phyloP scores from a whole-genome alignment of 2,113 vertebrate species.

The Paraplagusia blochii region DNA sequence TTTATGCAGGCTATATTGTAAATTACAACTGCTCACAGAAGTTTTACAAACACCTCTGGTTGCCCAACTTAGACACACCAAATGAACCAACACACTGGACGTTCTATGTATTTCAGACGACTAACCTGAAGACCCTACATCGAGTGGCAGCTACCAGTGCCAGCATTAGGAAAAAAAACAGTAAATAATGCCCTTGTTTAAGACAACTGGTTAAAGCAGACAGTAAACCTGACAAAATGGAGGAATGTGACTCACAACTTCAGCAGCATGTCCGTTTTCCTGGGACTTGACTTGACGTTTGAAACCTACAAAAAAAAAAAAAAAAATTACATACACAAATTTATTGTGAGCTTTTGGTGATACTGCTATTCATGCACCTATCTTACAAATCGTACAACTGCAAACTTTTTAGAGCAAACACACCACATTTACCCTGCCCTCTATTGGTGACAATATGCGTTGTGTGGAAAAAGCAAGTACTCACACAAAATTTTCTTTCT shows the following conservation, averaged over 20 bases:
- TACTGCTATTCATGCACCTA: too few species aligned
- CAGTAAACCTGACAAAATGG: background rate
- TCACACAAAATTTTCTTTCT: background rate
- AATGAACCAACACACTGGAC: slow-evolving; percentile 1
- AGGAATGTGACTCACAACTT: slow-evolving; percentile 13
- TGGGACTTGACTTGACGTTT: background rate
- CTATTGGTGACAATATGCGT: background rate
- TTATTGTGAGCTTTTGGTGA: background rate
- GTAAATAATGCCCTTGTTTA: background rate
- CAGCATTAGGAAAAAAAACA: slow-evolving; percentile 21
- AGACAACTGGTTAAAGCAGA: background rate
- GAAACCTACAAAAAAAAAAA: background rate
- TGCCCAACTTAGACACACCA: slow-evolving; percentile 2
- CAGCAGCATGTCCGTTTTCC: background rate
- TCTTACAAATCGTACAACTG: too few species aligned
- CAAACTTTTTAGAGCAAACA: too few species aligned
- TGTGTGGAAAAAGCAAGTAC: slow-evolving; percentile 12
- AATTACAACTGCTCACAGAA: background rate
- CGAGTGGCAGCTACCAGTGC: slow-evolving; percentile 24
- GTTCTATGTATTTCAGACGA: background rate
- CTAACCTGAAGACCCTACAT: slow-evolving; percentile 43
- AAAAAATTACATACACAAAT: background rate
- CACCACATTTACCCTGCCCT: too few species aligned
- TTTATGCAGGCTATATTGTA: background rate
- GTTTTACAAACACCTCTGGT: background rate